These are phyloP conservation scores for Oxystoma pomonae DNA, from an alignment of 2,888 invertebrate species.

Conservation along the genomic window DNA sequence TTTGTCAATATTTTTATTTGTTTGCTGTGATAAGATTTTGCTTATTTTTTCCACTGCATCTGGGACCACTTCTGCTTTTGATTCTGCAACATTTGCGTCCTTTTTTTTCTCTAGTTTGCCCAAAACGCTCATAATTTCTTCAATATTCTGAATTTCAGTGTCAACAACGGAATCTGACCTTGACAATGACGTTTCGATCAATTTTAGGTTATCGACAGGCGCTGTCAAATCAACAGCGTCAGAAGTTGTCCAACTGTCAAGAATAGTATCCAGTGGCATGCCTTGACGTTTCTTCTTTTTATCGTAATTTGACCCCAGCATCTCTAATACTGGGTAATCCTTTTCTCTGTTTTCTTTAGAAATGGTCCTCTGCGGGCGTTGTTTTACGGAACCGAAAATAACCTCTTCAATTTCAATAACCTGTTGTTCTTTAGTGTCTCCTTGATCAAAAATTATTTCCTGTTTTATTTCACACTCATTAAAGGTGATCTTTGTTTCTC, in stretches of 20 bases:
- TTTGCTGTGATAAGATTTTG: too few relatives aligned
- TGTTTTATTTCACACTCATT: background rate
- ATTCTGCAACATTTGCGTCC: constrained; percentile 14
- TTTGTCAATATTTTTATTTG: too few relatives aligned
- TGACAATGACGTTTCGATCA: constrained; percentile 34
- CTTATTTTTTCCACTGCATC: background rate
- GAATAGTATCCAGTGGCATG: constrained; percentile 31
- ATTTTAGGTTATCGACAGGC: constrained; percentile 22
- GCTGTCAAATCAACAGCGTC: constrained; percentile 21
- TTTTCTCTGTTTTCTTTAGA: constrained; percentile 25
- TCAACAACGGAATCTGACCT: constrained; percentile 43
- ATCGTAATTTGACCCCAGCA: constrained; percentile 39
- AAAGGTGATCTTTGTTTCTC: background rate
- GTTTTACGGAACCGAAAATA: constrained; percentile 61
- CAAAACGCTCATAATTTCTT: constrained; percentile 44
- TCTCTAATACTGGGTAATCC: constrained; percentile 34
- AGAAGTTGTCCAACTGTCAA: constrained; percentile 25
- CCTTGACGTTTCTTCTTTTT: constrained; percentile 35
- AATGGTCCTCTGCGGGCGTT: constrained; percentile 43
- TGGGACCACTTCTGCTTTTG: constrained; percentile 10
- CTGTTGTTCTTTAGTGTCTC: background rate
- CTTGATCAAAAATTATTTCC: background rate
- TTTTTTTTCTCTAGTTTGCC: constrained; percentile 22
- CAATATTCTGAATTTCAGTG: constrained; percentile 43
- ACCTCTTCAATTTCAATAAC: constrained; percentile 48